Evolutionary conservation across 2,113 vertebrate species (phyloP), one percentile per base, ranked within the genome.

Genomic region (Plecturocebus donacophilus): DNA sequence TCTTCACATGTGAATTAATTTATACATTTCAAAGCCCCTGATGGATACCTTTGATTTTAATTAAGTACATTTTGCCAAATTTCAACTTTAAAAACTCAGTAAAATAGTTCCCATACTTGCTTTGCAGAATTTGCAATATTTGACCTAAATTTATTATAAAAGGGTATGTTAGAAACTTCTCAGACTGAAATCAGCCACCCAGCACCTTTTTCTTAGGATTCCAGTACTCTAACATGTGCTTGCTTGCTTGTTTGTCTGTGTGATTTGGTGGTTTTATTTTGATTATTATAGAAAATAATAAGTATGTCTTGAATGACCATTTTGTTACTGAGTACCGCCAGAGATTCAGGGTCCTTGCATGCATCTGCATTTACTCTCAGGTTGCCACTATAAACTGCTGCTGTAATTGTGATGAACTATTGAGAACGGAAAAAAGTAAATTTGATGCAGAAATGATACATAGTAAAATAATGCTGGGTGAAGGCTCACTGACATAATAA

Each of bases 1-100:
- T 91, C 58, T 91, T 84, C 82, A 91, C 94, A 87, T 56, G 52
- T 92, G 70, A 92, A 95, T 87, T 97, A 90, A 83, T 84, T 93
- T 95, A 49, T 73, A 90, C n/a, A 83, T 95, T 91, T 81, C 80
- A 79, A 87, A 89, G 64, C 35, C 81, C 54, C 92, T 90, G 35
- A 80, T 68, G 77, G 42, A 82, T 80, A 83, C n/a, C 61, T 89
- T 88, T 94, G 91, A 79, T 89, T 93, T 93, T 91, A 97, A 93
- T 95, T 96, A 79, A 96, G 45, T 90, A 25, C 81, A 75, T 75
- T 92, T 88, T 92, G 4, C 70, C 83, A 75, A 80, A 42, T 90
- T 83, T 93, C 70, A n/a, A 52, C 68, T 52, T n/a, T 87, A 85
- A 86, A 95, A 87, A 61, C 23, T 94, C 91, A 58, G 56, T 30